Percentiles rank a stretch among this genome's conserved stretches.
These are phyloP conservation scores for Cryptoprocta ferox DNA, from an alignment of 2,797 vertebrate species.

Conservation along the genomic window DNA sequence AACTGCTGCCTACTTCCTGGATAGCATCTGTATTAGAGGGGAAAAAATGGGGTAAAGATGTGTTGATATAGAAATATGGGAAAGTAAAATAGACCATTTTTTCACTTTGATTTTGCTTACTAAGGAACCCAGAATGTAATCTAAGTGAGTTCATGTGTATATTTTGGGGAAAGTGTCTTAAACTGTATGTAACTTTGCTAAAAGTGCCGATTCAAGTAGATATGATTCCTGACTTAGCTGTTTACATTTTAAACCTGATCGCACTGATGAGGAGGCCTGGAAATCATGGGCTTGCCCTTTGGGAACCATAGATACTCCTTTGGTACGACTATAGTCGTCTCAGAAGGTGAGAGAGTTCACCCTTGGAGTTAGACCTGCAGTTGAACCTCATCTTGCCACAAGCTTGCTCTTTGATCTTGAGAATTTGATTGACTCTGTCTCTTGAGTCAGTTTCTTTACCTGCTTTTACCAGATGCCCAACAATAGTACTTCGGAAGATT, in stretches of 20 bases:
- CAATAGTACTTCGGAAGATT: not conserved
- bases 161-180: not conserved
- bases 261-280: fast-evolving
- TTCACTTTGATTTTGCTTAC: not conserved
- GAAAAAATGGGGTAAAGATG: not conserved
- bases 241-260: not conserved
- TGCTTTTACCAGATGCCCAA: not conserved
- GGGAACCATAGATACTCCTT: not conserved
- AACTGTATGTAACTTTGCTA: not conserved
- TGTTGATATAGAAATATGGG: not conserved
- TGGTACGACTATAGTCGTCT: not conserved
- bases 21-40: not conserved
- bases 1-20: not conserved
- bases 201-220: not conserved
- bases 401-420: not conserved
- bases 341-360: not conserved
- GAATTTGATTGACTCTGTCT: not conserved
- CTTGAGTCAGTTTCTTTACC: not conserved
- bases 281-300: not conserved
- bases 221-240: not conserved
- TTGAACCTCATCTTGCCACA: not conserved
- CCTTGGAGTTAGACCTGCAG: not conserved
- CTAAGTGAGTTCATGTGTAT: not conserved
- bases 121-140: not conserved
- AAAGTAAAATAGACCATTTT: not conserved